Evolutionary conservation across 2,797 vertebrate genomes (phyloP), one percentile per base, ranked within the genome.

Genomic region (Anguilla megastoma): DNA sequence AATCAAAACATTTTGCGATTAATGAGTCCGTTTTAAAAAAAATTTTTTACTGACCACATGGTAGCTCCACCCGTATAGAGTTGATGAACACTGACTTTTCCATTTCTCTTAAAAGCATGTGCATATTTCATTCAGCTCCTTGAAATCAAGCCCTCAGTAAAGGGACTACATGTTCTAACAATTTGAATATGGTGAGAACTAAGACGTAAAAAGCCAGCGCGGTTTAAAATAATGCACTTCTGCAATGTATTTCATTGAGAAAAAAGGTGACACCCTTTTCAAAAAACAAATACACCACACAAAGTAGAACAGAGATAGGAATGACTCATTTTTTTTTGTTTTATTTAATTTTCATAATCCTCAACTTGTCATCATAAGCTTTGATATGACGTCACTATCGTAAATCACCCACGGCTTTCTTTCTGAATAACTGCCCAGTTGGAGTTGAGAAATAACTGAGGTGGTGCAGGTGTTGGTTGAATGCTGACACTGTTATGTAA

Each of bases 51-150:
- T 54, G 9, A 54, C 16, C 56, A 58, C 56, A 58, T n/a, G 60
- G 21, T 66, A n/a, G 60, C 24, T 3, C 60, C 60, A 9, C 60
- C 24, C 24, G 4, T 66, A 66, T 56, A 4, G 54, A n/a, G 60
- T 66, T 66, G 14, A 24, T 69, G 24, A 69, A 69, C 5, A 27
- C 66, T 14, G 27, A 74, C n/a, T 30, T 74, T 74, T 74, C 30
- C n/a, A 74, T 30, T 9, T 14, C 27, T 33, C 2, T 10, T 33
- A 24, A 63, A 63, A 63, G 24, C 24, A 24, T 66, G 0, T 27
- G n/a, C 63, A 66, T 66, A n/a, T 66, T 66, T 66, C 63, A 66
- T 66, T 66, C 24, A 66, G 63, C 63, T 24, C 63, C 63, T n/a
- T 66, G n/a, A 9, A 66, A 66, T n/a, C 9, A 66, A 66, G 24